A percentile compares a stretch with the other conserved stretches of the same genome.
Evolutionary conservation across 2,888 invertebrate genomes (phyloP).

Genomic region (Patella caerulea): DNA sequence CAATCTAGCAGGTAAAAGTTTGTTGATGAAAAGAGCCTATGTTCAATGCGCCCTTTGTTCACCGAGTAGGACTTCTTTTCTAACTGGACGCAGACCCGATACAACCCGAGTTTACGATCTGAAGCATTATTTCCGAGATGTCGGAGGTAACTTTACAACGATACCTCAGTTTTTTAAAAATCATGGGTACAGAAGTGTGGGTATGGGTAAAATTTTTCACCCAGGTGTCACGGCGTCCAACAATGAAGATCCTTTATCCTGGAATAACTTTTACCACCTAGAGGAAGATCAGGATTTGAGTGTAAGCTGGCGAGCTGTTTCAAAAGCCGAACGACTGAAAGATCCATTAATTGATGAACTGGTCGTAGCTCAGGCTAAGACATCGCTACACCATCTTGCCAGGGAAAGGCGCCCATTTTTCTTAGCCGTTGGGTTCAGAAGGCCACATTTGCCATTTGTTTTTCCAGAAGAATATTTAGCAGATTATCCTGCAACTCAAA

Average conservation of each 20-base stretch:
- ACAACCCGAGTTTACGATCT: slow-evolving; percentile 44
- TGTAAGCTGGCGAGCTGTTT: slow-evolving; percentile 4
- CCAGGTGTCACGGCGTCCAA: slow-evolving; percentile 14
- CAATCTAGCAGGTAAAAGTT: neutral
- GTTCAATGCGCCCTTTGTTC: slow-evolving; percentile 29
- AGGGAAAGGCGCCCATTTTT: slow-evolving; percentile 38
- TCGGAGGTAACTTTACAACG: slow-evolving; percentile 42
- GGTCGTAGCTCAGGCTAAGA: slow-evolving; percentile 31
- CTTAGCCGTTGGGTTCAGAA: slow-evolving; percentile 45
- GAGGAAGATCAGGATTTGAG: neutral
- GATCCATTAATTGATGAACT: slow-evolving; percentile 35
- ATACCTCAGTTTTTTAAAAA: slow-evolving; percentile 45
- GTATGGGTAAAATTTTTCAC: slow-evolving; percentile 38
- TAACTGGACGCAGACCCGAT: slow-evolving; percentile 17
- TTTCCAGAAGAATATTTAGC: slow-evolving; percentile 37
- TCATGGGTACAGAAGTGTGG: slow-evolving; percentile 34
- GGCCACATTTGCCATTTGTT: slow-evolving; percentile 44
- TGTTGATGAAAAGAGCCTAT: slow-evolving; percentile 30
- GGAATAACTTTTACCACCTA: neutral
- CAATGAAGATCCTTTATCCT: slow-evolving; percentile 13
- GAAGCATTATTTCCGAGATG: slow-evolving; percentile 31
- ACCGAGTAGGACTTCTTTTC: slow-evolving; percentile 31
- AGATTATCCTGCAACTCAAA: slow-evolving; percentile 29
- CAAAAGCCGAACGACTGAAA: slow-evolving; percentile 15
- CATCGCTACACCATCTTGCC: slow-evolving; percentile 24